phyloP scores from a whole-genome alignment of 2,797 vertebrate species.

The Protosalanx chinensis region DNA sequence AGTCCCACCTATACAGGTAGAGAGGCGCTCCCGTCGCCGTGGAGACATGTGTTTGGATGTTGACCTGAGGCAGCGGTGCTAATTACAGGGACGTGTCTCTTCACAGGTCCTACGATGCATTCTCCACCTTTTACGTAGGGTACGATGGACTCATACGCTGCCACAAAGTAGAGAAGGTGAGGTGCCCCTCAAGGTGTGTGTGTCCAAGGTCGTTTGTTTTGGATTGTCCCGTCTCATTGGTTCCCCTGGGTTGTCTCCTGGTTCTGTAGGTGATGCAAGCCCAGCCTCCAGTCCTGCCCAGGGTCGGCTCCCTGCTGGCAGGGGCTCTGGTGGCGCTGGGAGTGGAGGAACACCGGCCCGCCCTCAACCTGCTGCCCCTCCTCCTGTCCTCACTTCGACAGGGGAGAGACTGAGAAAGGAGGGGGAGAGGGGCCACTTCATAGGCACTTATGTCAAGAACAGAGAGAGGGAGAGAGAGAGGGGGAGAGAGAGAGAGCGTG shows the following conservation, averaged over 20 bases:
- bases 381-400: constrained; percentile 64
- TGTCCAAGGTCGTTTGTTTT: background rate
- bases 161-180: constrained; percentile 88
- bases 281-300: constrained; percentile 69
- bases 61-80: background rate
- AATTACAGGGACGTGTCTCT: background rate
- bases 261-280: constrained; percentile 81
- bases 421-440: background rate
- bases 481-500: background rate
- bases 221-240: background rate
- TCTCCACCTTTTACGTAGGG: constrained; percentile 90
- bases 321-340: constrained; percentile 80
- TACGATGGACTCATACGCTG: constrained; percentile 82
- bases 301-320: constrained; percentile 75
- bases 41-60: too few relatives aligned
- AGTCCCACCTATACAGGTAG: constrained; percentile 80
- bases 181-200: constrained; percentile 9
- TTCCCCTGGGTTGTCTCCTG: background rate
- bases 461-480: constrained; percentile 8
- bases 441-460: background rate
- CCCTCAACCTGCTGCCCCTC: constrained; percentile 74
- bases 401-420: constrained; percentile 49
- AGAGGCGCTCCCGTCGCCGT: background rate
- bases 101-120: constrained; percentile 82
- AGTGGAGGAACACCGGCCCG: constrained; percentile 77